phyloP scores from a whole-genome alignment of 2,113 vertebrate species.

The Cryptomyrus ogoouensis region DNA sequence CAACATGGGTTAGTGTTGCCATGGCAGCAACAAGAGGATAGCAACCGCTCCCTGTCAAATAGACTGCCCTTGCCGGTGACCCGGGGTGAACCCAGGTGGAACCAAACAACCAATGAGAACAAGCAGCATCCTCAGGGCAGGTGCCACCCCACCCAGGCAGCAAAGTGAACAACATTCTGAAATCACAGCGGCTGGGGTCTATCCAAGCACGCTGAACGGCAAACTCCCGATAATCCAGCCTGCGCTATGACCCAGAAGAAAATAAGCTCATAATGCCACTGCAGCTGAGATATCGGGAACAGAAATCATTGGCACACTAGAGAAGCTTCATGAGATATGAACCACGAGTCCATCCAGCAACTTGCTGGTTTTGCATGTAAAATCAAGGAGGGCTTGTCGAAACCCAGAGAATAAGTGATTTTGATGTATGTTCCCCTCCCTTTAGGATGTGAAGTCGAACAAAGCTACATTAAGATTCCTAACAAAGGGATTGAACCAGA shows the following conservation, averaged over 20 bases:
- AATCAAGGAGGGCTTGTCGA: background rate
- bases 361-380: background rate
- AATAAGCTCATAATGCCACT: background rate
- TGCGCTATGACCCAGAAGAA: background rate
- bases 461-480: background rate
- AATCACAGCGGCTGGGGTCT: background rate
- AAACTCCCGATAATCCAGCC: background rate
- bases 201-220: background rate
- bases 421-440: background rate
- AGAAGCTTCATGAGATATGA: background rate
- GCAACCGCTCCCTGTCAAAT: background rate
- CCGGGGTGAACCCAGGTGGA: background rate
- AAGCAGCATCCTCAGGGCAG: background rate
- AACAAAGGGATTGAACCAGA: background rate
- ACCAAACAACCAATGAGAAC: background rate
- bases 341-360: background rate
- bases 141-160: background rate
- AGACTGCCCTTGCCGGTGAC: background rate
- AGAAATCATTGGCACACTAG: background rate
- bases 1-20: background rate
- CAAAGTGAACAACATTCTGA: background rate
- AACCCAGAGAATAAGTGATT: background rate
- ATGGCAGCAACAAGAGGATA: background rate
- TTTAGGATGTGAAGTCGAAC: background rate
- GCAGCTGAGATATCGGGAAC: background rate